phyloP scores from a whole-genome alignment of 2,888 invertebrate species.

The Hypomecis punctinalis region DNA sequence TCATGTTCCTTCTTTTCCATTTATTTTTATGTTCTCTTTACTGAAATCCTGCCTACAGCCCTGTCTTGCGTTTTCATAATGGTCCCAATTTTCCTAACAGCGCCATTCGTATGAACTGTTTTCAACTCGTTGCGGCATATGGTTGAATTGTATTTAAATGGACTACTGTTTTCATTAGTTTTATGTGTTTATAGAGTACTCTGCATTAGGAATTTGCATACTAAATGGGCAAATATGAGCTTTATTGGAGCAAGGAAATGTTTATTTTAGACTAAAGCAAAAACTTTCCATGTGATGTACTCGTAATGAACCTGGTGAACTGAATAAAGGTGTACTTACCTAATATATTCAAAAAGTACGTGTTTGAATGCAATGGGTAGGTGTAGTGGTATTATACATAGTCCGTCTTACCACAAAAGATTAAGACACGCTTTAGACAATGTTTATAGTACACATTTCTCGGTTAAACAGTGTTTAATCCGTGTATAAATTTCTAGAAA shows the following conservation, averaged over 20 bases:
- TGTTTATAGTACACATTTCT: no score
- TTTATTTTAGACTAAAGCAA: conserved; percentile 8
- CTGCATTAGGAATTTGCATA: conserved; percentile 32
- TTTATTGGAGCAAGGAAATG: conserved; percentile 13
- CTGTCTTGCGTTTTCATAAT: conserved; percentile 57
- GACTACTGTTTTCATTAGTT: conserved; percentile 35
- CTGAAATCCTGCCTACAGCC: conserved; percentile 6
- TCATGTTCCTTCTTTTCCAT: not conserved
- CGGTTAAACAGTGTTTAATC: no score
- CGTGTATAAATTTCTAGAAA: no score
- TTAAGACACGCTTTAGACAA: no score
- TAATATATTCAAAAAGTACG: no score
- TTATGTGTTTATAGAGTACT: conserved; percentile 32
- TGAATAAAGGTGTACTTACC: not conserved
- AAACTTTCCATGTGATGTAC: not conserved
- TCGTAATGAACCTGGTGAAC: not conserved
- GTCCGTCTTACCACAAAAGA: no score
- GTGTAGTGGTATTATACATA: no score
- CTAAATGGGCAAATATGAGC: conserved; percentile 14
- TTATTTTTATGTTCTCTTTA: not conserved
- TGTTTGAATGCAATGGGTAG: no score
- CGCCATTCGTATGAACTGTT: conserved; percentile 38
- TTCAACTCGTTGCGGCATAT: conserved; percentile 32
- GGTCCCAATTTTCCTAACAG: conserved; percentile 33
- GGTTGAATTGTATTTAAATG: conserved; percentile 34